phyloP scores from a whole-genome alignment of 2,113 vertebrate species.

The Chloropsis cyanopogon region DNA sequence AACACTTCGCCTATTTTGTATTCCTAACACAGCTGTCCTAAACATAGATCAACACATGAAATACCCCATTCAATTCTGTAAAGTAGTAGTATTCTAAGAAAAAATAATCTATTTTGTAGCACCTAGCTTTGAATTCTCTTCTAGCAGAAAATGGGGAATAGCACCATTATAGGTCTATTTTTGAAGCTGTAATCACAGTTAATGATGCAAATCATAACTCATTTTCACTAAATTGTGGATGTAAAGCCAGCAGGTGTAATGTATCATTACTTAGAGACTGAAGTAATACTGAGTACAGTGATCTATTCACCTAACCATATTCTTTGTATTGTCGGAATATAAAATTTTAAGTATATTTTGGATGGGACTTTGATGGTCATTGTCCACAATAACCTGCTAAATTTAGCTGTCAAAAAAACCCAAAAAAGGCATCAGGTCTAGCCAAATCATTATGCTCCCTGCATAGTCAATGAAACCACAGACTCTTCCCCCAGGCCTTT shows the following conservation, averaged over 20 bases:
- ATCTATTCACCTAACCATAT: not conserved
- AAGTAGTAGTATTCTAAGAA: not conserved
- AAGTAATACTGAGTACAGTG: not conserved
- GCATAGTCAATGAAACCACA: not conserved
- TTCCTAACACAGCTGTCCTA: not conserved
- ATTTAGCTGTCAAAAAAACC: not conserved
- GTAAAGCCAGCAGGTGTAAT: not conserved
- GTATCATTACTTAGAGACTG: not conserved
- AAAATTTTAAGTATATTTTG: not conserved
- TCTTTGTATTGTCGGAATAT: not conserved
- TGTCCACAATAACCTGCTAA: not conserved
- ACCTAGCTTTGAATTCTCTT: not conserved
- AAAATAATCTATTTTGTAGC: not conserved
- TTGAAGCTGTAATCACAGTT: not conserved
- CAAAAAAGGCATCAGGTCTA: not conserved
- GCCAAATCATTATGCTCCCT: not conserved
- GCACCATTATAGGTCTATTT: not conserved
- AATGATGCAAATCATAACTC: constrained; percentile 1
- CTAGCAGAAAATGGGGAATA: not conserved
- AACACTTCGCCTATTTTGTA: not conserved
- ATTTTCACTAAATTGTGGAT: not conserved
- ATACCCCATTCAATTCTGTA: not conserved
- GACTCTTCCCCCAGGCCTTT: not conserved
- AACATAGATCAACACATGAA: not conserved
- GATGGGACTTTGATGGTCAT: not conserved